phyloP scores from a whole-genome alignment of 2,797 vertebrate species.

The Catamblyrhynchus diadema region DNA sequence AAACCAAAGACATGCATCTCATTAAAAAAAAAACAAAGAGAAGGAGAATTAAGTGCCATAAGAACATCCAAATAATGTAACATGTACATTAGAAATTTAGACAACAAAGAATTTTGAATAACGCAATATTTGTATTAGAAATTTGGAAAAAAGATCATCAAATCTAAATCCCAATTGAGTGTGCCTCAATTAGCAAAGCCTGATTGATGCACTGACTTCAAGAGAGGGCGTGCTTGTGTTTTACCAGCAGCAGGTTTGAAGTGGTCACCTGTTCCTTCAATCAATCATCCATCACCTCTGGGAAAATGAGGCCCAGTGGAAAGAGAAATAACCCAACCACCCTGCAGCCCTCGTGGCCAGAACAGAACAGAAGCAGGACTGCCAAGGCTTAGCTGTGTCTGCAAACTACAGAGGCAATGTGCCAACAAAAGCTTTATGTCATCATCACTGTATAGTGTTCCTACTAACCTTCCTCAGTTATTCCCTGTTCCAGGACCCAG shows the following conservation, averaged over 20 bases:
- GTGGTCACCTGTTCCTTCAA: not conserved
- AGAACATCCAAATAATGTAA: not conserved
- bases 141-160: too few relatives aligned
- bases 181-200: not conserved
- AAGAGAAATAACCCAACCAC: not conserved
- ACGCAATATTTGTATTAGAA: too few relatives aligned
- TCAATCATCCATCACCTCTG: not conserved
- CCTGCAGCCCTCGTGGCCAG: not conserved
- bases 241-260: not conserved
- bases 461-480: not conserved
- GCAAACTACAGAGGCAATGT: not conserved
- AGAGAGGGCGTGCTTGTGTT: not conserved
- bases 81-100: not conserved
- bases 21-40: not conserved
- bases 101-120: not conserved
- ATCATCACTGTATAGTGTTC: not conserved
- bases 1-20: not conserved
- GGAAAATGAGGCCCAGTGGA: not conserved
- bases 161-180: not conserved
- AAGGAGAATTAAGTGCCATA: not conserved
- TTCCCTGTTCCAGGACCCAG: not conserved
- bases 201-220: not conserved
- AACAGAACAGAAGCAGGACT: not conserved
- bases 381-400: not conserved
- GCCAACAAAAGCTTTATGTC: not conserved